These are phyloP conservation scores for Laothoe populi DNA, from an alignment of 2,888 invertebrate genomes.

Conservation along the genomic window DNA sequence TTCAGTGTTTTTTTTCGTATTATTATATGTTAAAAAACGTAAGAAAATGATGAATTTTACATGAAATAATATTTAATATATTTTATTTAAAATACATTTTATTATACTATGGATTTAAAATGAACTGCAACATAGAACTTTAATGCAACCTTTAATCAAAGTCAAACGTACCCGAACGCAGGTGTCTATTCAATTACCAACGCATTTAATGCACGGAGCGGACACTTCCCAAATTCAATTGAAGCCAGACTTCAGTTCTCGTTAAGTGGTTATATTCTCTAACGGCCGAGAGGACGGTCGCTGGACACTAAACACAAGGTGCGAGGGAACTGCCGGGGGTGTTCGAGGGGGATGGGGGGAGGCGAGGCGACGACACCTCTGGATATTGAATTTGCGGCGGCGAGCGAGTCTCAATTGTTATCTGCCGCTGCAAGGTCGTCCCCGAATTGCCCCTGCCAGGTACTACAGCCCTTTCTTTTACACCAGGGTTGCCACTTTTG, in stretches of 20 bases:
- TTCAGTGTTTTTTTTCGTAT: no score
- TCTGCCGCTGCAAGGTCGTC: constrained; percentile 80
- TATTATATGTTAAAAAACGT: no score
- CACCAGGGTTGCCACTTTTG: constrained; percentile 58
- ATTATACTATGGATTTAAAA: no score
- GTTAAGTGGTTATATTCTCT: constrained; percentile 80
- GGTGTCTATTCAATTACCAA: constrained; percentile 30
- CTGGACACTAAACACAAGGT: constrained; percentile 74
- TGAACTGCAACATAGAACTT: neutral
- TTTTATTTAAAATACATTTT: no score
- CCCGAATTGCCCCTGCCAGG: constrained; percentile 66
- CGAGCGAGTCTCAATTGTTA: constrained; percentile 79
- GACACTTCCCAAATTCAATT: constrained; percentile 73
- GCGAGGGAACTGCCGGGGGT: constrained; percentile 42
- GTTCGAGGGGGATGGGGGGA: constrained; percentile 36
- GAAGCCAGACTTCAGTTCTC: constrained; percentile 75
- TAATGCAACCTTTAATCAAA: constrained; percentile 3
- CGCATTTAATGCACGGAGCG: constrained; percentile 56
- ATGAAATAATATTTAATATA: no score
- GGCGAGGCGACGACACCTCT: constrained; percentile 73
- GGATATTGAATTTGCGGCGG: constrained; percentile 82
- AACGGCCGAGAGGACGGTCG: constrained; percentile 47
- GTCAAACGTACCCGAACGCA: constrained; percentile 19
- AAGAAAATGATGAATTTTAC: no score
- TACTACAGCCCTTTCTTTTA: constrained; percentile 74